A percentile compares a stretch with the other conserved stretches of the same genome.
Conservation (phyloP, 2,888 invertebrate genomes). For the Sesia apiformis region DNA sequence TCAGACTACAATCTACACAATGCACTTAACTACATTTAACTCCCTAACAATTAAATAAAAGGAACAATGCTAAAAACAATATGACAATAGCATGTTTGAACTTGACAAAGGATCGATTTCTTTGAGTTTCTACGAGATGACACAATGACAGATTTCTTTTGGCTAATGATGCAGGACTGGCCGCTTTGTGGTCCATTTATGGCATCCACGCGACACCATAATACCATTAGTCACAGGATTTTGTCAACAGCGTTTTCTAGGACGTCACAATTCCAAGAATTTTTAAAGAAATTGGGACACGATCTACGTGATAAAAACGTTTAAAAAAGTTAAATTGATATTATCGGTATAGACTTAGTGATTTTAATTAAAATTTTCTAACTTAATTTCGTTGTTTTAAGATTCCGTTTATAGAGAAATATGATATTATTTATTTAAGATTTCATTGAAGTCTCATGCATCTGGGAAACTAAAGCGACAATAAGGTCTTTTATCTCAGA, state of each 20-base stretch:
- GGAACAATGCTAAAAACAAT: constrained; percentile 53
- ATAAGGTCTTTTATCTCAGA: too few relatives aligned
- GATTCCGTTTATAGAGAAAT: too few relatives aligned
- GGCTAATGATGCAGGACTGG: constrained; percentile 53
- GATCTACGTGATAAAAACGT: constrained; percentile 41
- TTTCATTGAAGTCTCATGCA: too few relatives aligned
- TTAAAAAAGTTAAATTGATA: neutral
- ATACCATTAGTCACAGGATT: constrained; percentile 69
- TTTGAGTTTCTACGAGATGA: constrained; percentile 39
- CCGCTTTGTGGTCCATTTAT: constrained; percentile 66
- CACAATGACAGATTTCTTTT: constrained; percentile 44
- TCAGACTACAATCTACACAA: constrained; percentile 49
- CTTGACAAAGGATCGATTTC: constrained; percentile 35
- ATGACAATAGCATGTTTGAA: constrained; percentile 36
- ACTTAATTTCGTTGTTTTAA: too few relatives aligned
- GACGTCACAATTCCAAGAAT: constrained; percentile 50
- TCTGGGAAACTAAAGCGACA: too few relatives aligned
- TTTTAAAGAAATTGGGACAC: constrained; percentile 41
- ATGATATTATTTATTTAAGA: too few relatives aligned
- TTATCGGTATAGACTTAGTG: too few relatives aligned
- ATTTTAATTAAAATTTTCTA: too few relatives aligned
- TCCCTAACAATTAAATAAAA: constrained; percentile 66
- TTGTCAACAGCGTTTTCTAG: constrained; percentile 52
- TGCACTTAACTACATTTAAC: constrained; percentile 66
- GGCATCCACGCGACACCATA: constrained; percentile 70